These are phyloP conservation scores for Dendroctonus ponderosae DNA, from an alignment of 1,140 invertebrate genomes.

Conservation along the genomic window DNA sequence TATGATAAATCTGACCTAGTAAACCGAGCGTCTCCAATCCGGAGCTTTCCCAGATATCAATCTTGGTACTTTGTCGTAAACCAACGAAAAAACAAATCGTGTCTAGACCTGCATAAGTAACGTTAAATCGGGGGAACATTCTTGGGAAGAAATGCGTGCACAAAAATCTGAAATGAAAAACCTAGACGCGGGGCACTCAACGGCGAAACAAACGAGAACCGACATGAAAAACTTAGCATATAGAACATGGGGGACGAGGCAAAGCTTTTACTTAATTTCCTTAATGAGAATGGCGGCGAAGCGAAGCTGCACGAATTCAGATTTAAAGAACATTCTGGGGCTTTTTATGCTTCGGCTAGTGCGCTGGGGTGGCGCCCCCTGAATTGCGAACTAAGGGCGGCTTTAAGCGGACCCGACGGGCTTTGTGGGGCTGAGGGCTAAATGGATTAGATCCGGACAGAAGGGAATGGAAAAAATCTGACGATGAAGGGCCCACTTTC, in stretches of 20 bases:
- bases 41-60: neutral
- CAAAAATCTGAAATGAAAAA: no score
- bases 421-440: constrained; percentile 36
- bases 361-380: constrained; percentile 4
- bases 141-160: no score
- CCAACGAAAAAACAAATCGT: no score
- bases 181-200: no score
- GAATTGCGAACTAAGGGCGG: constrained; percentile 37
- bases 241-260: neutral
- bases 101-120: no score
- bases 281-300: constrained; percentile 18
- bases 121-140: no score
- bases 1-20: no score
- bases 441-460: constrained; percentile 44
- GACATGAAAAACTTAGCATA: neutral
- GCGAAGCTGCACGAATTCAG: constrained; percentile 4
- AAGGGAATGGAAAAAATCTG: constrained; percentile 42
- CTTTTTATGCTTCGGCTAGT: constrained; percentile 7
- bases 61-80: no score
- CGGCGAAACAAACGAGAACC: neutral
- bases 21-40: neutral
- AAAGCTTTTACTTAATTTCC: constrained; percentile 19
- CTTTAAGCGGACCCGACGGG: constrained; percentile 40
- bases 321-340: constrained; percentile 16
- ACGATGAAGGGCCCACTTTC: constrained; percentile 37